Evolutionary conservation across 2,797 vertebrate species (phyloP).

Genomic region (Psittacula echo): DNA sequence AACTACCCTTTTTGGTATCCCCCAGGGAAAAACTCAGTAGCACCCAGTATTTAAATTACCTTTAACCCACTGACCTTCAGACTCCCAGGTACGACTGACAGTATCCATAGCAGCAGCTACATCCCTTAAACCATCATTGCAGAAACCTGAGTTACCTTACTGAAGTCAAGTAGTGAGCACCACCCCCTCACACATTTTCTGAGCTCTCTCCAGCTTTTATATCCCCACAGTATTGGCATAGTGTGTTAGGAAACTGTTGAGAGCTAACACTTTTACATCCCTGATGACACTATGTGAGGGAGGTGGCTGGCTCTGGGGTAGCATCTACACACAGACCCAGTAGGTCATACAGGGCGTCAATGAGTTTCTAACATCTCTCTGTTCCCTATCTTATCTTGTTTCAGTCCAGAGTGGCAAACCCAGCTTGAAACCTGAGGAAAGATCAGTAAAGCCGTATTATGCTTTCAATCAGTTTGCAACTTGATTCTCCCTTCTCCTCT

Average conservation of each 20-base stretch:
- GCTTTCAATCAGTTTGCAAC: neutral
- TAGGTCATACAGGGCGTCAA: neutral
- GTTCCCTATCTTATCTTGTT: neutral
- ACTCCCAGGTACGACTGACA: neutral
- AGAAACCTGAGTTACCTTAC: neutral
- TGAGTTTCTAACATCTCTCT: neutral
- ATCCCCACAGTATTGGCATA: neutral
- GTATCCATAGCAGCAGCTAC: neutral
- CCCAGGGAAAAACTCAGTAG: neutral
- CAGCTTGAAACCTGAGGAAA: neutral
- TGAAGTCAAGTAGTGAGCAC: neutral
- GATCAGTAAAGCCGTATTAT: neutral
- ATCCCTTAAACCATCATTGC: neutral
- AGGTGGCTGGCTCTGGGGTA: neutral
- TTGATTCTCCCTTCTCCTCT: neutral
- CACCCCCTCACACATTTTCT: neutral
- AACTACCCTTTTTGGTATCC: neutral
- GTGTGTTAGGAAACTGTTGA: neutral
- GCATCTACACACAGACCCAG: neutral
- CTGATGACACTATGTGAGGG: fast-evolving
- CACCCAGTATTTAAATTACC: neutral
- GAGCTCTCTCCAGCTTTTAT: neutral
- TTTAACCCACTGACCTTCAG: neutral
- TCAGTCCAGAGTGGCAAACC: neutral
- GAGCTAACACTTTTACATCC: neutral